Conservation (phyloP, 2,888 invertebrate genomes). For the Melinaea menophilus region DNA sequence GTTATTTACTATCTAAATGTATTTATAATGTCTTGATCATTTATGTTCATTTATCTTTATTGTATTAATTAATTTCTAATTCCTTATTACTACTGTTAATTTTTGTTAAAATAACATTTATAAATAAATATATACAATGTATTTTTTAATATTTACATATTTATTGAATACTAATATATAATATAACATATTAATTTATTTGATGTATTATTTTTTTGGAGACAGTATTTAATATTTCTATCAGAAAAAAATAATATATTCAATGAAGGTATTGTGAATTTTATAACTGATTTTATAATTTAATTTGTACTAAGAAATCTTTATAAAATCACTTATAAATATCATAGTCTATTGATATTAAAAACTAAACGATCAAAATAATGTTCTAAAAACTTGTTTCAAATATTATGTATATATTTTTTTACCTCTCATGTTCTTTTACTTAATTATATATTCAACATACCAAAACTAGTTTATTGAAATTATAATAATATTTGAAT, state of each 20-base stretch:
- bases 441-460: conserved; percentile 7
- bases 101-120: too few relatives aligned
- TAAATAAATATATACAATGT: too few relatives aligned
- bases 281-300: background rate
- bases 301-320: too few relatives aligned
- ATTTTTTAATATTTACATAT: too few relatives aligned
- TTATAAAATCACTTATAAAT: background rate
- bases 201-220: too few relatives aligned
- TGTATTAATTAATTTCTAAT: too few relatives aligned
- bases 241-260: background rate
- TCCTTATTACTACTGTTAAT: too few relatives aligned
- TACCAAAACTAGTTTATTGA: background rate
- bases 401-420: background rate
- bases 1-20: background rate
- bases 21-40: background rate
- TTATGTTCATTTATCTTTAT: background rate
- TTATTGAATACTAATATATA: too few relatives aligned
- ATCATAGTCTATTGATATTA: background rate
- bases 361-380: background rate
- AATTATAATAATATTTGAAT: background rate
- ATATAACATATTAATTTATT: too few relatives aligned
- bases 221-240: background rate
- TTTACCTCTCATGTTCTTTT: background rate
- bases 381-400: conserved; percentile 1
- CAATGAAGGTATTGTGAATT: background rate